Evolutionary conservation across 2,797 vertebrate genomes (phyloP).

Genomic region (Macrochelys suwanniensis): DNA sequence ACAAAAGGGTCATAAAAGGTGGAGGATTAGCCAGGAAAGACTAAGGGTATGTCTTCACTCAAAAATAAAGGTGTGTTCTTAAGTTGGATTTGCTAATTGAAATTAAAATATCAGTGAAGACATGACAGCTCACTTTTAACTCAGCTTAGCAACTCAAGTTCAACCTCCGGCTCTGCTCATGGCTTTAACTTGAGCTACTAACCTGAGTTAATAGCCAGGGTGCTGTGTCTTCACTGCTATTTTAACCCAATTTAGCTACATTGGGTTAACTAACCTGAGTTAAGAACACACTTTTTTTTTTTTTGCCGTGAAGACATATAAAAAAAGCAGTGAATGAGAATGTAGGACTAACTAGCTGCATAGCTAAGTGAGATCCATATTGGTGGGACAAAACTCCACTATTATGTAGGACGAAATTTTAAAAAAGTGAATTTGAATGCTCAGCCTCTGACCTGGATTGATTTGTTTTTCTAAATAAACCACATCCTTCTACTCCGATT

Average conservation of each 20-base stretch:
- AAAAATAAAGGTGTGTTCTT: background rate
- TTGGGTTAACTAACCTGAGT: background rate
- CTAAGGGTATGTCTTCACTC: background rate
- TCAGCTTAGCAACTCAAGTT: background rate
- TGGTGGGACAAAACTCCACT: background rate
- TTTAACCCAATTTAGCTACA: background rate
- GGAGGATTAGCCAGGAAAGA: background rate
- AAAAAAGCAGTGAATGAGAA: background rate
- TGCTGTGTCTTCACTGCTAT: background rate
- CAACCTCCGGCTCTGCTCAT: background rate
- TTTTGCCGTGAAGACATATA: background rate
- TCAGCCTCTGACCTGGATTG: background rate
- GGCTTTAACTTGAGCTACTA: background rate
- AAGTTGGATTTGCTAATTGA: background rate
- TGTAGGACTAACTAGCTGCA: background rate
- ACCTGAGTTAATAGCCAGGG: background rate
- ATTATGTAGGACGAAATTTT: background rate
- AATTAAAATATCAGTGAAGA: background rate
- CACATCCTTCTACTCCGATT: background rate
- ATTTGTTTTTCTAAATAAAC: background rate
- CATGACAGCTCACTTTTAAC: background rate
- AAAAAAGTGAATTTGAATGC: background rate
- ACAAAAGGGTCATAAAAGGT: background rate
- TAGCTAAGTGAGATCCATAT: background rate
- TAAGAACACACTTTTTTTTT: background rate